Percentiles rank a stretch among this genome's conserved stretches.
Evolutionary conservation across 2,888 invertebrate species (phyloP).

Genomic region (Diloba caeruleocephala): DNA sequence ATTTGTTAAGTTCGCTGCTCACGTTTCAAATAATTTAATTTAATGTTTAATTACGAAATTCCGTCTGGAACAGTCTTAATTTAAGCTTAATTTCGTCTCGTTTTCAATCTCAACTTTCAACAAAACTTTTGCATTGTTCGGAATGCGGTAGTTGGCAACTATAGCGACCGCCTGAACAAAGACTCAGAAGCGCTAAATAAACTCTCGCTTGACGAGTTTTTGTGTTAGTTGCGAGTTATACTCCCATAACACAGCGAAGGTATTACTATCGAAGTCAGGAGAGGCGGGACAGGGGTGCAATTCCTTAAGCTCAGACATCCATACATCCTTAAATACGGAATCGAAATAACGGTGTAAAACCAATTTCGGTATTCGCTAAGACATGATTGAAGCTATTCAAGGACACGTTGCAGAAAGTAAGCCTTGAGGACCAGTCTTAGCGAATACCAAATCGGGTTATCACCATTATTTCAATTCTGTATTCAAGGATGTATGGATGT

Average conservation of each 20-base stretch:
- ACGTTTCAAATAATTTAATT: conserved; percentile 53
- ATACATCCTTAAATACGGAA: too few relatives aligned
- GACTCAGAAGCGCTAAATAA: conserved; percentile 70
- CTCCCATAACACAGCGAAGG: conserved; percentile 72
- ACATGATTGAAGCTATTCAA: too few relatives aligned
- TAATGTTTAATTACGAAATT: conserved; percentile 66
- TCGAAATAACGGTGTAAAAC: too few relatives aligned
- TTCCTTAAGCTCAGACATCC: too few relatives aligned
- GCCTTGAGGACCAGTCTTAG: too few relatives aligned
- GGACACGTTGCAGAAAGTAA: too few relatives aligned
- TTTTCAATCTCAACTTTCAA: conserved; percentile 74
- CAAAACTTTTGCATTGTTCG: conserved; percentile 70
- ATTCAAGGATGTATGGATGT: too few relatives aligned
- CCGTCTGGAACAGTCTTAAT: conserved; percentile 68
- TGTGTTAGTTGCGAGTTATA: conserved; percentile 62
- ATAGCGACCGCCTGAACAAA: conserved; percentile 65
- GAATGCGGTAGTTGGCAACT: conserved; percentile 63
- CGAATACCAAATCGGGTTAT: too few relatives aligned
- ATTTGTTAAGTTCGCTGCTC: conserved; percentile 34
- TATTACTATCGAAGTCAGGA: conserved; percentile 58
- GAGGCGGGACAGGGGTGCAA: too few relatives aligned
- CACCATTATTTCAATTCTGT: too few relatives aligned
- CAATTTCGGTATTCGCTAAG: too few relatives aligned
- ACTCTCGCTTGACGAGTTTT: conserved; percentile 66
- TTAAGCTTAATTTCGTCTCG: conserved; percentile 72